Evolutionary conservation across 2,888 invertebrate species (phyloP).

Genomic region (Atherix ibis): DNA sequence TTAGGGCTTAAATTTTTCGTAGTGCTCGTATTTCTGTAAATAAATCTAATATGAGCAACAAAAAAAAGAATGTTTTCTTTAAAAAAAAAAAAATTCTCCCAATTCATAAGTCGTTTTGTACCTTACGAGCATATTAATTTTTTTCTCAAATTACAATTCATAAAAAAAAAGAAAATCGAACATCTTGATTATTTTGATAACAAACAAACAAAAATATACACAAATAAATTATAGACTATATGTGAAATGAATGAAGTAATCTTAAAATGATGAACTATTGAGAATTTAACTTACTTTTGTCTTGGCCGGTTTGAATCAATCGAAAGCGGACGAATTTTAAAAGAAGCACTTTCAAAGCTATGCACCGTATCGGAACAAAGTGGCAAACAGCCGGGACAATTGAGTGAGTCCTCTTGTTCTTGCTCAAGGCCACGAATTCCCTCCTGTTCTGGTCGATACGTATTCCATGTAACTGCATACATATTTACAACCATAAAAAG

Average conservation of each 20-base stretch:
- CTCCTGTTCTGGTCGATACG: slow-evolving; percentile 9
- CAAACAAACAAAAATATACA: too few relatives aligned
- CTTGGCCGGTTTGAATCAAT: background rate
- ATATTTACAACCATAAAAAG: too few relatives aligned
- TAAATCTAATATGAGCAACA: too few relatives aligned
- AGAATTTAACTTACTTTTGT: too few relatives aligned
- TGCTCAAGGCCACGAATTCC: slow-evolving; percentile 24
- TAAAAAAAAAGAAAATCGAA: too few relatives aligned
- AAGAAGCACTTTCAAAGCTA: slow-evolving; percentile 18
- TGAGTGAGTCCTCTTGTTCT: slow-evolving; percentile 34
- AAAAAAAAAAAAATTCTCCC: too few relatives aligned
- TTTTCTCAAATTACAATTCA: too few relatives aligned
- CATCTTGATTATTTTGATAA: too few relatives aligned
- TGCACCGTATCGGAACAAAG: slow-evolving; percentile 36
- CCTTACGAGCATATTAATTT: too few relatives aligned
- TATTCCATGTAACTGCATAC: slow-evolving; percentile 12
- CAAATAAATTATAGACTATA: background rate
- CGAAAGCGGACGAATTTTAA: background rate
- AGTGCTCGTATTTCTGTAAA: too few relatives aligned
- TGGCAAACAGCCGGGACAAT: slow-evolving; percentile 36
- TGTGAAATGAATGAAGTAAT: background rate
- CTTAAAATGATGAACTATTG: background rate
- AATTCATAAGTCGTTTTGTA: too few relatives aligned
- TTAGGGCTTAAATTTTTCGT: slow-evolving; percentile 10
- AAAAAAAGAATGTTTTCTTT: too few relatives aligned